A percentile compares a stretch with the other conserved stretches of the same genome.
phyloP scores from a whole-genome alignment of 2,113 vertebrate genomes.

The Pteruthius melanotis region DNA sequence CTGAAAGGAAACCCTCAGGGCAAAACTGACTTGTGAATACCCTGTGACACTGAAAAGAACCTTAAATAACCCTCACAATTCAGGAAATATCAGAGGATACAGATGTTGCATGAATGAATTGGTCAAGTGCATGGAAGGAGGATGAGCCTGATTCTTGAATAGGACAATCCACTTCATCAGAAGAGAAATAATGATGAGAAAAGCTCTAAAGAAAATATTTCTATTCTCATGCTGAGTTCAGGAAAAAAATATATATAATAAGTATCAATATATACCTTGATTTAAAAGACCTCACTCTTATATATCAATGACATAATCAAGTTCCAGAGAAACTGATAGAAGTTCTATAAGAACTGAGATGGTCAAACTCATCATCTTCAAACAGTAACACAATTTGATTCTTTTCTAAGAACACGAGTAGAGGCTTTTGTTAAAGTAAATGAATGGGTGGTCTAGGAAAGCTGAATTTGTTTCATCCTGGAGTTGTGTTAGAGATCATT shows the following conservation, averaged over 20 bases:
- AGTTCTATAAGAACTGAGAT: neutral
- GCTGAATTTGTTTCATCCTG: neutral
- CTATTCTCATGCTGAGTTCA: neutral
- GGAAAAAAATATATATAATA: neutral
- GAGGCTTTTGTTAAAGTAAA: neutral
- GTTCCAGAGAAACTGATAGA: neutral
- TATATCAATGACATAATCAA: neutral
- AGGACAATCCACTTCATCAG: neutral
- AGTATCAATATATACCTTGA: neutral
- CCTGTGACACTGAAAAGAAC: neutral
- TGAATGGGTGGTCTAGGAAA: neutral
- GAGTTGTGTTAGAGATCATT: neutral
- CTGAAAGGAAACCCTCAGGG: conserved; percentile 32
- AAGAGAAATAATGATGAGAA: neutral
- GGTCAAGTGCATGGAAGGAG: neutral
- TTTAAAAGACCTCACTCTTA: neutral
- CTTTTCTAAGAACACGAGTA: neutral
- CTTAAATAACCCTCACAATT: neutral
- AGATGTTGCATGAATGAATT: conserved; percentile 5
- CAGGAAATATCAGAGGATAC: conserved; percentile 42
- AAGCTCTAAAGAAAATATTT: neutral
- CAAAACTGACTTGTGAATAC: neutral
- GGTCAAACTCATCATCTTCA: neutral
- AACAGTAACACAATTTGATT: neutral
- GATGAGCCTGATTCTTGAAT: neutral